Evolutionary conservation across 2,113 vertebrate genomes (phyloP), one percentile per base, ranked within the genome.

Genomic region (Vulpes vulpes): DNA sequence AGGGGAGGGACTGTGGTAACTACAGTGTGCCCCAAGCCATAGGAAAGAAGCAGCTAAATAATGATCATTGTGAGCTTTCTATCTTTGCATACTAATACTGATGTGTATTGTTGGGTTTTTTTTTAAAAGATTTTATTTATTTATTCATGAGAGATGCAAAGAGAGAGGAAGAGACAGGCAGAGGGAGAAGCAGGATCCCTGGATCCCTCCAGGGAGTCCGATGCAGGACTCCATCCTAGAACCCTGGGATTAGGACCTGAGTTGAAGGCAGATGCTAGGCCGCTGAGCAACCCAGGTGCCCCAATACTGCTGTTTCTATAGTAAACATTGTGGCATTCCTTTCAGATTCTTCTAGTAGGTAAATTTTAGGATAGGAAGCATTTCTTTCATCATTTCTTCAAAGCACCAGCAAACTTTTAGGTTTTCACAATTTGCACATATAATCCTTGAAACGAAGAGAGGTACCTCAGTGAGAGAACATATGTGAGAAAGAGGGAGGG

Each of bases 301-400:
- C 43, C 43, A 43, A 43, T 43, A 82, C 74, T 81, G 0, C 89
- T 98, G 57, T 94, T 97, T 2, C 0, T 67, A 87, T 82, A 97
- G 84, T 35, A 98, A 98, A 78, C 62, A 38, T 20, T 78, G 93
- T 97, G 96, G 62, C 27, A 67, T 95, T 90, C 91, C 94, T 94
- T 95, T 95, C 67, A 2, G 80, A 92, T 89, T 96, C 92, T 95
- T 94, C 98, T 91, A 88, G 84, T 96, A 76, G 88, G 86, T 97
- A 97, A 97, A 97, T 95, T 96, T 96, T 96, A 93, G 79, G 23
- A 73, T 67, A 67, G 65, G 82, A 97, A 98, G 96, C 51, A 89
- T 94, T 97, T 94, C 95, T 98, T 98, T 98, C 96, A 95, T 96
- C 88, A n/a, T 98, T 98, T 97, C 97, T 98, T 97, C 93, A 98